These are phyloP conservation scores for Nasua narica DNA, from an alignment of 2,797 vertebrate species.

Conservation along the genomic window DNA sequence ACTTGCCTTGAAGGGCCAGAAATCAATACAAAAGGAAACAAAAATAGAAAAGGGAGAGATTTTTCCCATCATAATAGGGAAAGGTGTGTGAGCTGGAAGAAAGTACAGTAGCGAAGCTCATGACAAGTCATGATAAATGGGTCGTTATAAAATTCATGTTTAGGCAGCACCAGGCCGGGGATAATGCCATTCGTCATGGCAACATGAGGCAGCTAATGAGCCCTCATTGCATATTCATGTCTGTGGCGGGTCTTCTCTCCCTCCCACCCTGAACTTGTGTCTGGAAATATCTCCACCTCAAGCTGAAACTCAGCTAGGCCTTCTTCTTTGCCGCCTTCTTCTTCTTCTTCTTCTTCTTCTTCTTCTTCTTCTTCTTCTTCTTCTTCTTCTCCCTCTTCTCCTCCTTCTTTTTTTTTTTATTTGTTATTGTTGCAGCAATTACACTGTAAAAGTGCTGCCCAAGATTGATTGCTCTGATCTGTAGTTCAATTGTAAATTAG, in stretches of 20 bases:
- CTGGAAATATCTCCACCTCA: slow-evolving; percentile 84
- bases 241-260: slow-evolving; percentile 73
- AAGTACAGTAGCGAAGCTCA: slow-evolving; percentile 81
- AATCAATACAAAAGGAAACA: slow-evolving; percentile 41
- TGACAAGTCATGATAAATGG: slow-evolving; percentile 91
- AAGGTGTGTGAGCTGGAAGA: slow-evolving; percentile 81
- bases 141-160: slow-evolving; percentile 91
- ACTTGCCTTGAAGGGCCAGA: background rate
- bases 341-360: slow-evolving; percentile 81
- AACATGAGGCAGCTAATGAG: slow-evolving; percentile 88
- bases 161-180: slow-evolving; percentile 86
- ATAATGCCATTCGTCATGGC: slow-evolving; percentile 90
- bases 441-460: slow-evolving; percentile 92
- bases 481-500: slow-evolving; percentile 99
- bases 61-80: slow-evolving; percentile 68
- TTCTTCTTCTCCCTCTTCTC: slow-evolving; percentile 78
- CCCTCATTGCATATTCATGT: slow-evolving; percentile 91
- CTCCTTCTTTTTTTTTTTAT: slow-evolving; percentile 80
- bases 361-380: slow-evolving; percentile 68
- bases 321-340: slow-evolving; percentile 50
- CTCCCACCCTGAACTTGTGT: slow-evolving; percentile 81
- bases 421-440: slow-evolving; percentile 95
- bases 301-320: slow-evolving; percentile 85
- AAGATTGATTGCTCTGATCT: slow-evolving; percentile 99
- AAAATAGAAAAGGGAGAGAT: slow-evolving; percentile 73